Evolutionary conservation across 2,888 invertebrate species (phyloP), one percentile per base, ranked within the genome.

Genomic region (Hybos culiciformis): DNA sequence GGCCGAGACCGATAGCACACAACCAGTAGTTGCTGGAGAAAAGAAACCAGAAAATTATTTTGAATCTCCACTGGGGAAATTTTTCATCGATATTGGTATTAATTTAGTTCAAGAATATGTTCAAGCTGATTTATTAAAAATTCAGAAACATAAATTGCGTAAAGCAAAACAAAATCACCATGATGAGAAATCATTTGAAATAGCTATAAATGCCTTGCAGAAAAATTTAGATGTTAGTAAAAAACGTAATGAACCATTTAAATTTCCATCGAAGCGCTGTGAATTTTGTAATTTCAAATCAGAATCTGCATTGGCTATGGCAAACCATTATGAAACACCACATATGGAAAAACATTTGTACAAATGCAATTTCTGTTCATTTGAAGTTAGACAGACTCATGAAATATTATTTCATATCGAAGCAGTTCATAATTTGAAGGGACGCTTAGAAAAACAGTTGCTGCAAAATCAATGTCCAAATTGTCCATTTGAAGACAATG

Each of bases 401-500:
- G 87, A 88, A 59, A 91, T 92, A 53, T 70, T 87, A 18, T 84
- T 80, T 58, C 94, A 94, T 59, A 90, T 92, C 86, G 87, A 92
- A 62, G 80, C 83, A 0, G 81, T 85, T 57, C 94, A 94, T 63
- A 82, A 82, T 52, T 78, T 83, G 14, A 74, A 83, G 53, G 91
- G 87, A 5, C 77, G 83, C 48, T 67, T 93, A 46, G 88, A 91
- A 55, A 74, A 86, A 50, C 85, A 87, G 1, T 82, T 84, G 20
- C 81, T 86, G 1, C 84, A 84, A 63, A 91, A 91, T 63, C 88
- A 91, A 60, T 94, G 93, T 61, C 82, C 86, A 1, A 85, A 88
- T 59, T 94, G 94, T 69, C 85, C 88, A 1, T 93, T 91, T 59
- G 93, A 94, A 63, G 90, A 91, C 55, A 90, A 90, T 57, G 86